These are phyloP conservation scores for Stomatorhinus ivindoensis DNA, from an alignment of 2,113 vertebrate genomes.

Conservation along the genomic window DNA sequence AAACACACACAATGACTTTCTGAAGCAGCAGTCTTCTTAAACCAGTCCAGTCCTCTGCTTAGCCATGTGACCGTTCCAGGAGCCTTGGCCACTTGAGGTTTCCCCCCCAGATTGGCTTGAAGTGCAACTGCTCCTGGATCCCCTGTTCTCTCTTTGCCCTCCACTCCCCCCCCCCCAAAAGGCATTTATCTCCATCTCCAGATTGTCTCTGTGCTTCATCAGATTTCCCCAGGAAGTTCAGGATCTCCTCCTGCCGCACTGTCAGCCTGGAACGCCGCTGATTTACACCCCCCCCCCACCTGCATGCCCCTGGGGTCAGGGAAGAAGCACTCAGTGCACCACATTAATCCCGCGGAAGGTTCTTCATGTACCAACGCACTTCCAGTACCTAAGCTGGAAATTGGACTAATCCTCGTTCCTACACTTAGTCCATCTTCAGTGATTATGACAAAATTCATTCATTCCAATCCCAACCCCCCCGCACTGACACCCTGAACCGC, in stretches of 20 bases:
- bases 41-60: background rate
- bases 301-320: conserved; percentile 43
- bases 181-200: background rate
- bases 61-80: background rate
- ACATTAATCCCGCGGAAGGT: conserved; percentile 50
- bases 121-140: background rate
- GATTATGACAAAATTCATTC: background rate
- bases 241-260: conserved; percentile 10
- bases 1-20: background rate
- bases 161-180: background rate
- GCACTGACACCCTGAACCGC: background rate
- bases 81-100: background rate
- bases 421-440: conserved; percentile 9
- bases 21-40: background rate
- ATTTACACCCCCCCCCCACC: conserved; percentile 36
- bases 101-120: background rate
- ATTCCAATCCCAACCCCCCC: background rate
- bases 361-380: conserved; percentile 21
- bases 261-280: conserved; percentile 41
- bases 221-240: background rate
- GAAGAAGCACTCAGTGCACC: conserved; percentile 43
- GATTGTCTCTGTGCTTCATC: background rate
- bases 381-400: conserved; percentile 2
- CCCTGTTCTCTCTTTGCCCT: background rate
- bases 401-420: conserved; percentile 16